Conservation (phyloP, 2,113 vertebrate genomes). For the Psilopsiagon aurifrons region DNA sequence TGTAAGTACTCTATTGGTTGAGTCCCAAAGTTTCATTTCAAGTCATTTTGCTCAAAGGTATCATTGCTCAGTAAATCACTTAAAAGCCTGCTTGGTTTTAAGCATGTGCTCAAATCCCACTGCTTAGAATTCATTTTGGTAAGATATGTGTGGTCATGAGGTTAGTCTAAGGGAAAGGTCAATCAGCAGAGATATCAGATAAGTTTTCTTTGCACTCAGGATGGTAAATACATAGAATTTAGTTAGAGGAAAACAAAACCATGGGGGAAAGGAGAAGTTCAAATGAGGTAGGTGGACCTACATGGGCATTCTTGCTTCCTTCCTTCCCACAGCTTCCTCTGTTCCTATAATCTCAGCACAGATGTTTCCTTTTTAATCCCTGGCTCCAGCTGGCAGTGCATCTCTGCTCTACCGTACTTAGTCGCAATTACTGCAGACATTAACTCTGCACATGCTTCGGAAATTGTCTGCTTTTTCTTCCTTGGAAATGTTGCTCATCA, state of each 20-base stretch:
- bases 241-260: constrained; percentile 17
- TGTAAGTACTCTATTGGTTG: not conserved
- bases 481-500: constrained; percentile 68
- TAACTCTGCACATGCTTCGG: constrained; percentile 54
- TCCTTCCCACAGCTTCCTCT: constrained; percentile 73
- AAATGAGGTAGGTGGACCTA: constrained; percentile 45
- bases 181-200: not conserved
- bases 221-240: not conserved
- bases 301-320: constrained; percentile 60
- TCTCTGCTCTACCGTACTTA: constrained; percentile 62
- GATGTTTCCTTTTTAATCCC: constrained; percentile 79
- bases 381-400: constrained; percentile 64
- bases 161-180: constrained; percentile 20
- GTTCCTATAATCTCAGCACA: constrained; percentile 72
- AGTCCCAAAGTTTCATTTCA: not conserved
- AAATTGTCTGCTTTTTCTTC: constrained; percentile 59
- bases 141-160: not conserved
- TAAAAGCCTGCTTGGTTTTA: not conserved
- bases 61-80: not conserved
- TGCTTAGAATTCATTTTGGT: not conserved
- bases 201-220: not conserved
- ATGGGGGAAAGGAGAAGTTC: constrained; percentile 15
- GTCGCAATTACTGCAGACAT: constrained; percentile 56
- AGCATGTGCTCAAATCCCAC: not conserved
- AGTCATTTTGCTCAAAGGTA: not conserved